Evolutionary conservation across 2,888 invertebrate species (phyloP).

Genomic region (Polyommatus iphigenia): DNA sequence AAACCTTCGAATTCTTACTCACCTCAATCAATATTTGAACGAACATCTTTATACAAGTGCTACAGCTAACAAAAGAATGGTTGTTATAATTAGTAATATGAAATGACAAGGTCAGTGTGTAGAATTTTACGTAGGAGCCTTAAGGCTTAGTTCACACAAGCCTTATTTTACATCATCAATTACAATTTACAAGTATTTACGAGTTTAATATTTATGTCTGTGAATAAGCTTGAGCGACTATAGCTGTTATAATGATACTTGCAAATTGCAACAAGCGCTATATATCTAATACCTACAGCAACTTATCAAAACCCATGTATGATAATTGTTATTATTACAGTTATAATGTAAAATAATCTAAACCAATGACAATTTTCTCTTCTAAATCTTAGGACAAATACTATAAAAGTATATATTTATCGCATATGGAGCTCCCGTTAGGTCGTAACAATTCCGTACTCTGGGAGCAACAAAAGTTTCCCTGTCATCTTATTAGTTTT

Average conservation of each 20-base stretch:
- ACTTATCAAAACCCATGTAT: no score
- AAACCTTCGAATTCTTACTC: background rate
- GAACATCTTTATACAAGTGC: constrained; percentile 23
- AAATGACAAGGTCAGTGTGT: constrained; percentile 50
- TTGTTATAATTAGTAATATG: constrained; percentile 30
- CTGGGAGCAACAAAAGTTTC: no score
- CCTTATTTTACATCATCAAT: background rate
- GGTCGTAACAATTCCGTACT: no score
- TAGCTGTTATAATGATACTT: background rate
- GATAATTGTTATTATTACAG: no score
- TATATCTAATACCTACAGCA: no score
- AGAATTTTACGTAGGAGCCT: constrained; percentile 48
- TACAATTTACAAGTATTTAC: background rate
- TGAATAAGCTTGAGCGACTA: background rate
- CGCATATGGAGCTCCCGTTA: no score
- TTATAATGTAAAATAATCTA: no score
- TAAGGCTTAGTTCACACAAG: constrained; percentile 6
- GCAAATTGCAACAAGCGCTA: background rate
- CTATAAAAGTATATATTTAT: no score
- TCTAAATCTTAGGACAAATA: no score
- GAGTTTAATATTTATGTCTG: background rate
- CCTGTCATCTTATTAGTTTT: background rate
- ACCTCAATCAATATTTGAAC: constrained; percentile 9
- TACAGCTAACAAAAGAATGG: constrained; percentile 20
- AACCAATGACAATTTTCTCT: no score